Base-by-base conservation (phyloP, 92 coral and sea anemone genomes). In the Epizoanthus ramosus region DNA sequence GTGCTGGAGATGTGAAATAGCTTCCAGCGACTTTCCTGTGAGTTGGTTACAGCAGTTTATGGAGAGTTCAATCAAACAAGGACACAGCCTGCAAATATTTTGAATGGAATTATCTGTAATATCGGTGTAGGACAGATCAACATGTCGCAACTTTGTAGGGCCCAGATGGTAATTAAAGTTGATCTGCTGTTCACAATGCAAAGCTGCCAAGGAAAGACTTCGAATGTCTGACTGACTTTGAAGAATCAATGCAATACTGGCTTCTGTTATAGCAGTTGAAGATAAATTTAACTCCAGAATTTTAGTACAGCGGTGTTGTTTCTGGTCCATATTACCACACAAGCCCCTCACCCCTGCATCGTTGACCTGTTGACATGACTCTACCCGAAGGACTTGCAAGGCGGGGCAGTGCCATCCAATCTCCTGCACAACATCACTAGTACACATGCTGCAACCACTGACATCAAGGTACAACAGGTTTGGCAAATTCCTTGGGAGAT, bases 221-320 rank as follows among this genome's bases (percentile, higher is more conserved):
- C 88, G 81, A 15, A 94, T 75, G 4, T 84, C 77, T 57, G 80
- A 88, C 58, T 87, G 92, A 4, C 77, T 83, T 10, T 43, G 19
- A 50, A 94, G 83, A 16, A 94, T 39, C 28, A 61, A 24, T 47
- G 73, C 53, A 33, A 92, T 74, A 70, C 96, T 90, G 69, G 84
- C 75, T 63, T 84, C 80, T 22, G 92, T 87, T 24, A 92, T 67
- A 45, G 89, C 75, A 0, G 98, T 94, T 71, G 88, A 86, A 18
- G 94, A 83, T 41, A 94, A 80, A 35, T 88, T 85, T 50, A 92
- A 75, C 53, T 94, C 95, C 63, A 74, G 66, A 10, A 94, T 68
- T 25, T 63, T 84, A 15, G 61, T 70, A 54, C 89, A 91, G 17
- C 67, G 50, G 14, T 56, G 45, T 64, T 73, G 84, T 6, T 85